Evolutionary conservation across 2,888 invertebrate genomes (phyloP), one percentile per base, ranked within the genome.

Genomic region (Drosophila neotestacea): DNA sequence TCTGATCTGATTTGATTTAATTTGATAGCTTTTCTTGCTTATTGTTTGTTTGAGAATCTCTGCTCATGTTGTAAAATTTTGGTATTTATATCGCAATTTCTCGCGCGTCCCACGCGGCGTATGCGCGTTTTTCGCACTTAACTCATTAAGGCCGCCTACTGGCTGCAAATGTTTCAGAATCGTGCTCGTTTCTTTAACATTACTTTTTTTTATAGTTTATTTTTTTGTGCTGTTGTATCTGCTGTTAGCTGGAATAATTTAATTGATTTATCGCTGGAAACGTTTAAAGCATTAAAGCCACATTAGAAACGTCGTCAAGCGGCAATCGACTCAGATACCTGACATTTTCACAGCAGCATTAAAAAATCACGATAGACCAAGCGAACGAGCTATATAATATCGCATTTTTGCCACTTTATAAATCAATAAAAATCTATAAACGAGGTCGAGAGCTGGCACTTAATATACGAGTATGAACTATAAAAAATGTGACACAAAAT

Each of bases 81-180:
- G 56, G 41, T 79, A 77, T 82, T 80, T 85, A 73, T 79, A 82
- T 70, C 68, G 69, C 73, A 72, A 81, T 73, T 50, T 51, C 47
- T 16, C 61, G 61, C 11, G 52, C 73, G 58, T 34, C 76, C 70
- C 72, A 77, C 77, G 73, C 71, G 73, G 70, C 76, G 77, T 76
- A 73, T 77, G 72, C 73, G 62, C 69, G 80, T 89, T 82, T 85
- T 87, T 87, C 85, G 73, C 89, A 86, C 87, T 76, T 79, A 76
- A 73, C 79, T 77, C 87, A 81, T 81, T 88, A 79, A 76, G 59
- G 66, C 68, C 72, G 63, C 60, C 70, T 56, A 70, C 65, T 42
- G 48, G 44, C 54, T 47, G 41, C 66, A 82, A 70, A 58, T 77
- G 65, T 70, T 76, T 70, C 65, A 36, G 52, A 10, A 70, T 63